Base-by-base conservation (phyloP, 2,888 invertebrate genomes). In the Dolomedes plantarius region DNA sequence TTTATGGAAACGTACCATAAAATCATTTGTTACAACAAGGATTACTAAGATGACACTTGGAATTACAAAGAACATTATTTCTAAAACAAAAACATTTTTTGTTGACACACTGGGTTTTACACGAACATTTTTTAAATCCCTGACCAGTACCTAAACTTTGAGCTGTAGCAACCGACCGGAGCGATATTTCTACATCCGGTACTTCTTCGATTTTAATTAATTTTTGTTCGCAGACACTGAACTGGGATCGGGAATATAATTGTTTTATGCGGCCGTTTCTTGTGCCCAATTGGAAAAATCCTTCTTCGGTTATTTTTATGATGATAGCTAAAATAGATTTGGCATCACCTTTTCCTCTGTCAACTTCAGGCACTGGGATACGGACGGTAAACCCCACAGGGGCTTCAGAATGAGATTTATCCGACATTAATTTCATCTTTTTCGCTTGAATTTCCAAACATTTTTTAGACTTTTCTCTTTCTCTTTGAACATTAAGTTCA, bases 251-350 rank as follows among this genome's bases (percentile, higher is more conserved):
- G 50, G 50, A 50, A 50, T 50, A 50, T 50, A 9, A 50, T 50
- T n/a, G 50, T 50, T 50, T 50, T 50, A 50, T 50, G 50, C 19
- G 50, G 50, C 50, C 50, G n/a, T 50, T 50, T 50, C n/a, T n/a
- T n/a, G n/a, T n/a, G n/a, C n/a, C n/a, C n/a, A n/a, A n/a, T n/a
- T n/a, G n/a, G n/a, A n/a, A 74, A 75, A 76, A 76, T 76, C 76
- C 77, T 79, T 79, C 73, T 72, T 74, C 64, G 71, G 79, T 79
- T 79, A 79, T 79, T 79, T 79, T 79, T 64, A 71, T 79, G 79
- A 72, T 79, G 65, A 79, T 64, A 79, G 72, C 79, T 79, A 79
- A 79, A 79, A 79, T 79, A 79, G 79, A 79, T 79, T 72, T 79
- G 72, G 72, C 79, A 72, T 79, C 79, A 65, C 71, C 71, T 79